Percentiles rank a stretch among this genome's conserved stretches.
Conservation (phyloP, 2,888 invertebrate genomes). For the Troilus luridus region DNA sequence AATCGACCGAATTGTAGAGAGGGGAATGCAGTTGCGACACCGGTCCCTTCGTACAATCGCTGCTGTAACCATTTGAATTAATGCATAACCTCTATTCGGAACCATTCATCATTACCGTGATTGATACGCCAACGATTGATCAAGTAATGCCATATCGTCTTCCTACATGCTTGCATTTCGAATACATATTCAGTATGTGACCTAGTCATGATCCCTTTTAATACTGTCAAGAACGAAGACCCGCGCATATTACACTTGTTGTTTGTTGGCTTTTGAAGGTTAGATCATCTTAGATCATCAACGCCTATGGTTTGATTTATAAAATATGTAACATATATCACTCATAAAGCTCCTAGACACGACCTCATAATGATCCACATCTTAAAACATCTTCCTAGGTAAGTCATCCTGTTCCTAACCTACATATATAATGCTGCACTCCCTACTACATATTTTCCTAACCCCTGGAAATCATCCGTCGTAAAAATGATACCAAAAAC, state of each 20-base stretch:
- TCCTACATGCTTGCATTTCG: constrained; percentile 29
- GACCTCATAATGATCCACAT: too few species aligned
- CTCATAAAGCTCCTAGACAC: too few species aligned
- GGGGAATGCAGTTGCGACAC: neutral
- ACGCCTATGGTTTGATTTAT: too few species aligned
- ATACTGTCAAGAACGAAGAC: neutral
- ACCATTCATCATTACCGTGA: constrained; percentile 18
- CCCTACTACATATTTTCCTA: too few species aligned
- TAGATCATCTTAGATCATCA: too few species aligned
- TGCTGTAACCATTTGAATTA: constrained; percentile 12
- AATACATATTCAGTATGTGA: constrained; percentile 15
- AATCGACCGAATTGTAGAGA: neutral
- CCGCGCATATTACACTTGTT: neutral
- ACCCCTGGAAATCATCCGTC: too few species aligned
- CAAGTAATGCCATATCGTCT: constrained; percentile 12
- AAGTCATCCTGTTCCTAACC: too few species aligned
- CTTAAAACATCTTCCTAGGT: too few species aligned
- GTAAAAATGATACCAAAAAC: too few species aligned
- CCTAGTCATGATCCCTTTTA: neutral
- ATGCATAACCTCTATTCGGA: neutral
- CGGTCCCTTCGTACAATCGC: neutral
- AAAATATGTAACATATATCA: too few species aligned
- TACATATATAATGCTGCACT: too few species aligned
- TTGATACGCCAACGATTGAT: constrained; percentile 31
- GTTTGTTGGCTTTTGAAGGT: too few species aligned